Conservation (phyloP, 2,888 invertebrate species). For the Leptarthrus brevirostris region DNA sequence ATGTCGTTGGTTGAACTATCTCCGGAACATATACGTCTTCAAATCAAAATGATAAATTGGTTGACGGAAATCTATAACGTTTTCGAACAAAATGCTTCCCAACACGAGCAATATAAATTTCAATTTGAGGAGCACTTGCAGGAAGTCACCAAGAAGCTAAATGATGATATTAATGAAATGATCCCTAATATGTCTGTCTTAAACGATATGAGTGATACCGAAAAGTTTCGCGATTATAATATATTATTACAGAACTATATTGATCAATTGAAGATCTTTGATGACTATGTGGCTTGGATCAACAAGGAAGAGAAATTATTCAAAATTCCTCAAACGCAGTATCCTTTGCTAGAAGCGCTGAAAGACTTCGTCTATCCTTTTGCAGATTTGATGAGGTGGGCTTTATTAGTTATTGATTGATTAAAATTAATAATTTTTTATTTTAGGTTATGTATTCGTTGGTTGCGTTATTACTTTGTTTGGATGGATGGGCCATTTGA, state of each 20-base stretch:
- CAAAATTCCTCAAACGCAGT: constrained; percentile 81
- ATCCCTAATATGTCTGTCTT: constrained; percentile 80
- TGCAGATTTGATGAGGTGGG: constrained; percentile 75
- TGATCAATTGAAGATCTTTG: constrained; percentile 79
- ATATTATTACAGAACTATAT: constrained; percentile 81
- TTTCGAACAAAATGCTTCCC: constrained; percentile 81
- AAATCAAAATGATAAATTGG: constrained; percentile 87
- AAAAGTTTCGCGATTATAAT: constrained; percentile 82
- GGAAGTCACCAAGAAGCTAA: constrained; percentile 76
- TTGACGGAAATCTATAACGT: constrained; percentile 82
- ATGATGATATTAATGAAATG: constrained; percentile 77
- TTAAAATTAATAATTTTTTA: not conserved
- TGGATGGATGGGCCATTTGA: constrained; percentile 96
- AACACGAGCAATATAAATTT: constrained; percentile 84
- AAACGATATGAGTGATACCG: constrained; percentile 85
- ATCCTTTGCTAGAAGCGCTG: constrained; percentile 83
- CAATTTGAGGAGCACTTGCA: constrained; percentile 86
- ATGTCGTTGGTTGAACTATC: constrained; percentile 82
- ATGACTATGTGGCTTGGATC: constrained; percentile 84
- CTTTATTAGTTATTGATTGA: not conserved
- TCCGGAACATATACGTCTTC: constrained; percentile 80
- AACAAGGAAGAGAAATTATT: constrained; percentile 87
- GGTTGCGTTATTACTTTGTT: constrained; percentile 84
- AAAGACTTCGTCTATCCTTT: constrained; percentile 79
- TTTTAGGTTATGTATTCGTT: constrained; percentile 71